These are phyloP conservation scores for Anas platyrhynchos DNA, from an alignment of 2,113 vertebrate species.

Conservation along the genomic window DNA sequence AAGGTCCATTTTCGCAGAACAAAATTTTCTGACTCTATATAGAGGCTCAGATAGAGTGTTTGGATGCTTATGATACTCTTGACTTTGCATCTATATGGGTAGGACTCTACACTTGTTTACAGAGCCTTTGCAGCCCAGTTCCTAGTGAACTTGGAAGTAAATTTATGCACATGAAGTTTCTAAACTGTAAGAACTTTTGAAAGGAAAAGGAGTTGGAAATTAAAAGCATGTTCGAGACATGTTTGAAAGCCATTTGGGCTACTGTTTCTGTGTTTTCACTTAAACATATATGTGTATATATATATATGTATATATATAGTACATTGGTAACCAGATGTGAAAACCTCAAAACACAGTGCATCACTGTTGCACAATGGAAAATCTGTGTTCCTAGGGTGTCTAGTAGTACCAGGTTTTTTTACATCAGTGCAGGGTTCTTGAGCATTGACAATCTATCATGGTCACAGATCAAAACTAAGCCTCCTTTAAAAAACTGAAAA, in stretches of 20 bases:
- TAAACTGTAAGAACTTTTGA: not conserved
- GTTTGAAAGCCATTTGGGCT: not conserved
- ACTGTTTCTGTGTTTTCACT: not conserved
- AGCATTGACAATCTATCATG: not conserved
- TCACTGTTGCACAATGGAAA: not conserved
- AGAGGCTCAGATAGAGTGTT: not conserved
- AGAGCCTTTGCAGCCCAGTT: not conserved
- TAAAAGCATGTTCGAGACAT: not conserved
- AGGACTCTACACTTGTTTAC: not conserved
- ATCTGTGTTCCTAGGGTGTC: not conserved
- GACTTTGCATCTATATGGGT: not conserved
- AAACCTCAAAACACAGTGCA: not conserved
- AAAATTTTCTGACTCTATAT: not conserved
- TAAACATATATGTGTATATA: not conserved
- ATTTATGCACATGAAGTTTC: not conserved
- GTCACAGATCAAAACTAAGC: conserved; percentile 5
- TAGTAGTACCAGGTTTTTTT: not conserved
- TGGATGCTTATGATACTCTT: not conserved
- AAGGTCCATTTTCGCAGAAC: not conserved
- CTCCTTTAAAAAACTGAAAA: not conserved
- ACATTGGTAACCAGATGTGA: not conserved
- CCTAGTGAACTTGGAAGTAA: not conserved
- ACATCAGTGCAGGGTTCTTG: not conserved
- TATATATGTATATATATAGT: not conserved
- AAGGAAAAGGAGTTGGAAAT: not conserved